phyloP scores from a whole-genome alignment of 1,140 invertebrate genomes.

The Trachymyrmex cornetzi region DNA sequence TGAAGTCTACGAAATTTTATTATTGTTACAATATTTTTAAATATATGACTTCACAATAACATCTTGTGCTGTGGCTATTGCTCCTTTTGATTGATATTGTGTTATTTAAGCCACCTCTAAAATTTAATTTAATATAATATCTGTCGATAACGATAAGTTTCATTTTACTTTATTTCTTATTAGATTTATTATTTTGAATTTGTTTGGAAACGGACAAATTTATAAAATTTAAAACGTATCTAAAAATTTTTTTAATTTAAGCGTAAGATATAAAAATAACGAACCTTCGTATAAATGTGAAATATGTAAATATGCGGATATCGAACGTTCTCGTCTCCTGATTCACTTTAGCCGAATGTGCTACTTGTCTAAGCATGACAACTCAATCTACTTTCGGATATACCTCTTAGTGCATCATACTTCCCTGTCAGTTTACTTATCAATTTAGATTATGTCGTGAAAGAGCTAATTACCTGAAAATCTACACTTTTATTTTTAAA shows the following conservation, averaged over 20 bases:
- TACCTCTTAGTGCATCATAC: slow-evolving; percentile 78
- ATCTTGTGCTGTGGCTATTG: too few species aligned
- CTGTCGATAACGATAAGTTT: too few species aligned
- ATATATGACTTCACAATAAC: too few species aligned
- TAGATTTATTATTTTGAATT: background rate
- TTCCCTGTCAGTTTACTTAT: slow-evolving; percentile 85
- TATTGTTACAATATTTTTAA: too few species aligned
- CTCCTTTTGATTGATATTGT: too few species aligned
- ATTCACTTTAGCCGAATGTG: slow-evolving; percentile 84
- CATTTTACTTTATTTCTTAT: background rate
- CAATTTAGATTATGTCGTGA: slow-evolving; percentile 85
- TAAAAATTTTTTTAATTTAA: background rate
- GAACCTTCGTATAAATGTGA: background rate
- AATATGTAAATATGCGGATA: slow-evolving; percentile 31
- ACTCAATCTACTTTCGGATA: slow-evolving; percentile 80
- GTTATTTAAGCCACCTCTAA: too few species aligned
- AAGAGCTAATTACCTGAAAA: slow-evolving; percentile 84
- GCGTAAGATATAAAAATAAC: background rate
- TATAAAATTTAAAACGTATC: background rate
- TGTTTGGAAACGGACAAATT: background rate
- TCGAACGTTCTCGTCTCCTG: slow-evolving; percentile 79
- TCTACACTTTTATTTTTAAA: background rate
- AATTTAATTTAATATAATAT: background rate
- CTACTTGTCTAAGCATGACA: slow-evolving; percentile 79
- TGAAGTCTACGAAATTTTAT: too few species aligned